Percentiles rank a stretch among this genome's conserved stretches.
Evolutionary conservation across 2,113 vertebrate genomes (phyloP).

Genomic region (Merops nubicus): DNA sequence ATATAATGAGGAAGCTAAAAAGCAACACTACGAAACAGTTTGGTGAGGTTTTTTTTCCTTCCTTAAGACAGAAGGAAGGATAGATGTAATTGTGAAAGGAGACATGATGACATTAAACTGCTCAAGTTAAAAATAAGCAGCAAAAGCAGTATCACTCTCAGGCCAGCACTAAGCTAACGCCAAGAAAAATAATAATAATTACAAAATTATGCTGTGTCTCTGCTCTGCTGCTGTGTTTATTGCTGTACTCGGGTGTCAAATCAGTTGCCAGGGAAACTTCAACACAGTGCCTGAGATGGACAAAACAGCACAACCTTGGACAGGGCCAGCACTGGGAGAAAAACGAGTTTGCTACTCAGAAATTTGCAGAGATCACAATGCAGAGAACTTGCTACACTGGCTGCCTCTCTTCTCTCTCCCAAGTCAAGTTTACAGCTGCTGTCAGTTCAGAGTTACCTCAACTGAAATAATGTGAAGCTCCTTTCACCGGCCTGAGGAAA

Average conservation of each 20-base stretch:
- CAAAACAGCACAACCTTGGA: neutral
- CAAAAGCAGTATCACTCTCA: neutral
- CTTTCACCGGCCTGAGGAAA: neutral
- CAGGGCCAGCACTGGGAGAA: neutral
- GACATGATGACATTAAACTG: neutral
- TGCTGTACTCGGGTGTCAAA: constrained; percentile 31
- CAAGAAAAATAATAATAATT: neutral
- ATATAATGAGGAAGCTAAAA: neutral
- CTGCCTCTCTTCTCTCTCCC: neutral
- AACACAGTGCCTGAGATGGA: neutral
- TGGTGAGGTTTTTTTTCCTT: neutral
- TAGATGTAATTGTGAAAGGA: neutral
- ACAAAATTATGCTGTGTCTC: neutral
- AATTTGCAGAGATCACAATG: neutral
- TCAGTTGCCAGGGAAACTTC: constrained; percentile 57
- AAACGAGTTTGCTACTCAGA: neutral
- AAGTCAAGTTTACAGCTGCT: neutral
- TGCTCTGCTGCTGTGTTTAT: constrained; percentile 1
- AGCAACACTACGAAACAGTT: neutral
- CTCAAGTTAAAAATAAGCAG: neutral
- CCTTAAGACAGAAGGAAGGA: neutral
- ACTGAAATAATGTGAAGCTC: neutral
- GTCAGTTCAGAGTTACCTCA: neutral
- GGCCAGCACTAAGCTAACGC: neutral
- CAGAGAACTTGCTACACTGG: neutral